Evolutionary conservation across 2,888 invertebrate genomes (phyloP).

Genomic region (Achlya flavicornis): DNA sequence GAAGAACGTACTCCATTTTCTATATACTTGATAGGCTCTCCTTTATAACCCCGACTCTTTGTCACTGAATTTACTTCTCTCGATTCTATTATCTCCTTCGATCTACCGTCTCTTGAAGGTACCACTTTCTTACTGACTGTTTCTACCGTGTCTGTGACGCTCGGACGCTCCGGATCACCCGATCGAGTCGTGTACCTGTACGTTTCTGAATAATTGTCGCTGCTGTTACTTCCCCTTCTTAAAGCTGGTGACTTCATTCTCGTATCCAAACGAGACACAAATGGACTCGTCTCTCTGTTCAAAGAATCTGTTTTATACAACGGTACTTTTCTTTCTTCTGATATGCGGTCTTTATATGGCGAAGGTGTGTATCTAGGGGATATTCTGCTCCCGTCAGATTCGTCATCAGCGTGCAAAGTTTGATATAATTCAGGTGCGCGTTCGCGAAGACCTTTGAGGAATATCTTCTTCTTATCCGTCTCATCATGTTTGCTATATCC

Average conservation of each 20-base stretch:
- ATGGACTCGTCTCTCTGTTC: slow-evolving; percentile 77
- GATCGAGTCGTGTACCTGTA: slow-evolving; percentile 87
- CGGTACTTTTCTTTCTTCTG: slow-evolving; percentile 74
- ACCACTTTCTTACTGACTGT: slow-evolving; percentile 88
- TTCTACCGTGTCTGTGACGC: slow-evolving; percentile 88
- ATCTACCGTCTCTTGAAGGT: slow-evolving; percentile 85
- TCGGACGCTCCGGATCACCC: slow-evolving; percentile 87
- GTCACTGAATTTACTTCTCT: slow-evolving; percentile 88
- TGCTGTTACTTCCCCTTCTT: slow-evolving; percentile 86
- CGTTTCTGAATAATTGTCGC: slow-evolving; percentile 88
- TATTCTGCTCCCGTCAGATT: slow-evolving; percentile 76
- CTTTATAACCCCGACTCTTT: slow-evolving; percentile 84
- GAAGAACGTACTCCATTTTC: slow-evolving; percentile 76
- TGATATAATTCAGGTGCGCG: slow-evolving; percentile 89
- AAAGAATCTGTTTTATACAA: slow-evolving; percentile 77
- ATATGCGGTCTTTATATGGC: slow-evolving; percentile 77
- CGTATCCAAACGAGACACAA: slow-evolving; percentile 72
- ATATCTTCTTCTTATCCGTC: slow-evolving; percentile 86
- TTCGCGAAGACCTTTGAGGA: slow-evolving; percentile 87
- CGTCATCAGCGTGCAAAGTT: slow-evolving; percentile 87
- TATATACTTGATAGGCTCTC: slow-evolving; percentile 82
- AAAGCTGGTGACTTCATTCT: slow-evolving; percentile 77
- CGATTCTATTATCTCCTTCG: slow-evolving; percentile 87
- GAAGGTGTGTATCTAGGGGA: slow-evolving; percentile 78
- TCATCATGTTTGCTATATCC: slow-evolving; percentile 76